Base-by-base conservation (phyloP, 2,113 vertebrate species). In the Microtus richardsoni region DNA sequence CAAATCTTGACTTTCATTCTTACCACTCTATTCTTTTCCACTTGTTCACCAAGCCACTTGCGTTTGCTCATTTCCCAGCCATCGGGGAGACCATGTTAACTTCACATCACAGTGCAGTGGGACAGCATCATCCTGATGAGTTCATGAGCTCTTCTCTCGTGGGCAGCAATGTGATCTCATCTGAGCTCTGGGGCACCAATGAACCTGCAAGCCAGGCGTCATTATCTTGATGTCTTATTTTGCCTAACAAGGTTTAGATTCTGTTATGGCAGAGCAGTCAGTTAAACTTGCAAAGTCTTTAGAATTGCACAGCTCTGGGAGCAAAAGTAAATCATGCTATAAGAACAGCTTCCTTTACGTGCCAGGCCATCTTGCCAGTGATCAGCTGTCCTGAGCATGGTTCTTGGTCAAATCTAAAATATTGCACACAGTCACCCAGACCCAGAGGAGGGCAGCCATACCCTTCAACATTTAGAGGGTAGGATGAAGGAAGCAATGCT, bases 231-330 rank as follows among this genome's bases (percentile, higher is more conserved):
- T 89, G 88, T 19, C 17, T 22, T 94, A 54, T 75, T 88, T 74
- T 73, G 64, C 84, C 95, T 60, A 91, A 90, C 71, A 92, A 93
- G 68, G 6, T 88, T 97, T 92, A 87, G 36, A 74, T 84, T 91
- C 94, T 88, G 78, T 92, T 88, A 64, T 92, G n/a, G 8, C 13
- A 85, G 13, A 83, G 7, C 36, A 82, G n/a, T 91, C 92, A 95
- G 82, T 92, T 90, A 93, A 95, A 73, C 44, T 74, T 92, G 66
- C 36, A 82, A 75, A 95, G 41, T 92, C 47, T 92, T 86, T 93
- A 78, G 80, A 58, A 44, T 86, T 21, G 8, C 68, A 44, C 2
- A 66, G 82, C 33, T 95, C 28, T 86, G 77, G 73, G 54, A 95
- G 24, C 44, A 62, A 95, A 89, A 88, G 24, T 93, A 73, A 96